Evolutionary conservation across 2,113 vertebrate genomes (phyloP), one percentile per base, ranked within the genome.

Genomic region (Daubentonia madagascariensis): DNA sequence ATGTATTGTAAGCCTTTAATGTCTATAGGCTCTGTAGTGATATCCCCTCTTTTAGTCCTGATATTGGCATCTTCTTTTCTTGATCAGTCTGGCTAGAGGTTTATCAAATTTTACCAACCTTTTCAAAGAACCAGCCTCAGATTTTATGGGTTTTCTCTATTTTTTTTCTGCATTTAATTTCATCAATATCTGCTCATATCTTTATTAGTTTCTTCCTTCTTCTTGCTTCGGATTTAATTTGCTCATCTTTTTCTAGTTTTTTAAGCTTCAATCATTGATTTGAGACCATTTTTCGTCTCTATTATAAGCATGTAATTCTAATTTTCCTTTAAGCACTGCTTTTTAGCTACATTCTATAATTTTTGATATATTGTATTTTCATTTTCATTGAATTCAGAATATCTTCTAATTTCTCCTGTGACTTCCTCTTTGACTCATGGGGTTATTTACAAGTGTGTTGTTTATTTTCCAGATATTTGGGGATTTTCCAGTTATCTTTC

Each of bases 311-410:
- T 75, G 83, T 83, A 76, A 48, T 88, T 92, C 11, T 83, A 48
- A 83, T 92, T 67, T 92, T 11, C 14, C 16, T 37, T 16, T 65
- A 75, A 83, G 50, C 25, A 35, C 35, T 67, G 8, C n/a, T n/a
- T 32, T 48, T 89, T 89, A 89, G 25, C 50, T 84, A 59, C 9
- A 61, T 89, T 91, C 63, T 80, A 0, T 63, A 72, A 30, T 65
- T 68, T 91, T 54, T 52, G 3, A 63, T 54, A 32, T 65, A 45
- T 35, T 85, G 1, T 59, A 16, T 75, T 67, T 95, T 83, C 5
- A 35, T 86, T 91, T 87, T 89, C n/a, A 59, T 70, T 93, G 40
- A 96, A 78, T 59, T 50, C n/a, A 76, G 54, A 57, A 81, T n/a
- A 43, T 43, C 84, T 96, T 83, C 22, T 28, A 68, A 67, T 75